phyloP scores from a whole-genome alignment of 2,888 invertebrate genomes.

The Pandemis corylana region DNA sequence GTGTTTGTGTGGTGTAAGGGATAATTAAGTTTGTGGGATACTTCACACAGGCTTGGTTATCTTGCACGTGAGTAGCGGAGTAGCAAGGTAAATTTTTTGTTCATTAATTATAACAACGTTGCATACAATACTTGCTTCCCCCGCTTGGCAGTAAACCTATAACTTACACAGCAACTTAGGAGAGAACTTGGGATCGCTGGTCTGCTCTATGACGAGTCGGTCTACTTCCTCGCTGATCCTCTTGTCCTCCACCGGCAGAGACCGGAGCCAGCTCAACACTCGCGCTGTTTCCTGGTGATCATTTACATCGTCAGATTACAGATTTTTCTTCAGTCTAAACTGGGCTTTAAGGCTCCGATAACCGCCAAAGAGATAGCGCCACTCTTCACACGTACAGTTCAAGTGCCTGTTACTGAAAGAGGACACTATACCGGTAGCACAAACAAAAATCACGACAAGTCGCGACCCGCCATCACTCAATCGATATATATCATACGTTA shows the following conservation, averaged over 20 bases:
- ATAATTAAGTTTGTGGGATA: too few species aligned
- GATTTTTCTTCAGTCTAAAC: too few species aligned
- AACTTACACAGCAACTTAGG: constrained; percentile 73
- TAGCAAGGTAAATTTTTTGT: too few species aligned
- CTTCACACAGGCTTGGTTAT: too few species aligned
- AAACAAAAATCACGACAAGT: not conserved
- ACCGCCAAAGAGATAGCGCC: not conserved
- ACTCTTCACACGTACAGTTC: not conserved
- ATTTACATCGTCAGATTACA: not conserved
- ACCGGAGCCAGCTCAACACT: constrained; percentile 74
- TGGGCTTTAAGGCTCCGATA: too few species aligned
- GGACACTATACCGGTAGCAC: too few species aligned
- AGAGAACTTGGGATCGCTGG: constrained; percentile 72
- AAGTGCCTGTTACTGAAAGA: too few species aligned
- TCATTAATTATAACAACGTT: too few species aligned
- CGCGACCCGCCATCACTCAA: constrained; percentile 6
- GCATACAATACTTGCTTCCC: too few species aligned
- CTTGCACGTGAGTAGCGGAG: too few species aligned
- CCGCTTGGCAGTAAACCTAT: too few species aligned
- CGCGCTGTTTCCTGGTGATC: constrained; percentile 70
- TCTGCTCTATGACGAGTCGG: constrained; percentile 69
- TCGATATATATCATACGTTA: constrained; percentile 2
- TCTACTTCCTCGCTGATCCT: constrained; percentile 70
- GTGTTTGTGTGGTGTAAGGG: too few species aligned
- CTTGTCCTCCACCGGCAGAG: constrained; percentile 64